phyloP scores from a whole-genome alignment of 2,888 invertebrate genomes.

The Auanema freiburgensis region DNA sequence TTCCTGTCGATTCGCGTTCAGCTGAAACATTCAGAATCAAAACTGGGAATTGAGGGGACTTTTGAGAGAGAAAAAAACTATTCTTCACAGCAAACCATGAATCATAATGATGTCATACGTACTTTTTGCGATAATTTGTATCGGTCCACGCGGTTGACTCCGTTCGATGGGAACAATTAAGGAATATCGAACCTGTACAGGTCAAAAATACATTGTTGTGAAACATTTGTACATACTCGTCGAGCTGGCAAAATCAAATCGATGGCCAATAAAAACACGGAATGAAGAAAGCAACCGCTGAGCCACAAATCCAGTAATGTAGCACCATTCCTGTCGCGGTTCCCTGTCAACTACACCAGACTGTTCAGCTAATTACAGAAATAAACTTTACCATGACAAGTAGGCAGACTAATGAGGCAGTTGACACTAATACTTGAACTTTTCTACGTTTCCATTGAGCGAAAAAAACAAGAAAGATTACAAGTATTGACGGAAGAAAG shows the following conservation, averaged over 20 bases:
- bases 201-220: neutral
- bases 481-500: constrained; percentile 55
- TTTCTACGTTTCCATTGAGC: constrained; percentile 62
- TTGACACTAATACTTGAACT: constrained; percentile 53
- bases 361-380: neutral
- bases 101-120: constrained; percentile 5
- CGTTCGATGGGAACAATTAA: constrained; percentile 45
- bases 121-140: constrained; percentile 36
- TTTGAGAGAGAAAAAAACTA: neutral
- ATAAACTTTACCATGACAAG: constrained; percentile 44
- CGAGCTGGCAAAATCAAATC: constrained; percentile 45
- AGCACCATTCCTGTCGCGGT: constrained; percentile 37
- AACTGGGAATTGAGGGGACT: neutral
- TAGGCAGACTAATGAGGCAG: constrained; percentile 48
- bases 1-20: constrained; percentile 9
- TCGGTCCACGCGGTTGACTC: constrained; percentile 21
- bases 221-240: constrained; percentile 17
- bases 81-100: neutral
- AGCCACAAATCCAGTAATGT: constrained; percentile 61
- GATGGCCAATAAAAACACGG: constrained; percentile 41
- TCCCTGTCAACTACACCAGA: constrained; percentile 33
- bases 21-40: constrained; percentile 1
- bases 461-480: constrained; percentile 51
- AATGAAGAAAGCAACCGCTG: constrained; percentile 53
- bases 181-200: constrained; percentile 39